These are phyloP conservation scores for Monoplex corrugatus DNA, from an alignment of 2,888 invertebrate species.

Conservation along the genomic window DNA sequence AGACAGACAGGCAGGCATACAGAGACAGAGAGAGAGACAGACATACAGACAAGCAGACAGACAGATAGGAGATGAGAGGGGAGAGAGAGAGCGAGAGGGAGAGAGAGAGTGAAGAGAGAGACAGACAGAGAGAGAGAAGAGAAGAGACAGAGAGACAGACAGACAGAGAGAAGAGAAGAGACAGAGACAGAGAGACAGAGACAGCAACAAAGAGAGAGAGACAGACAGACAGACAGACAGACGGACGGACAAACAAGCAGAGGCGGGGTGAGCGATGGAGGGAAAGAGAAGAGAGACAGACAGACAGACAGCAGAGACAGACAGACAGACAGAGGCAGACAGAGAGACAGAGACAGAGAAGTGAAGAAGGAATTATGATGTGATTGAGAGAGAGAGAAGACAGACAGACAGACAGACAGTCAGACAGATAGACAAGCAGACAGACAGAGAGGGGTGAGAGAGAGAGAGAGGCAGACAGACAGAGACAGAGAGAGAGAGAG, in stretches of 20 bases:
- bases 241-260: not conserved
- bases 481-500: not conserved
- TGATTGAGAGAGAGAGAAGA: not conserved
- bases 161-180: conserved; percentile 15
- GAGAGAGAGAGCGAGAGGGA: not conserved
- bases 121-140: conserved; percentile 16
- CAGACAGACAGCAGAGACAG: not conserved
- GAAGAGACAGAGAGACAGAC: too few species aligned
- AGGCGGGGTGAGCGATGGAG: not conserved
- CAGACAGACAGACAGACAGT: not conserved
- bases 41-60: not conserved
- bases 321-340: not conserved
- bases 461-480: not conserved
- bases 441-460: too few species aligned
- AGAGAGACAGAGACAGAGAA: too few species aligned
- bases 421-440: too few species aligned
- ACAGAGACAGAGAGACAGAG: conserved; percentile 2
- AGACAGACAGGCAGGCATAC: not conserved
- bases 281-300: not conserved
- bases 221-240: not conserved
- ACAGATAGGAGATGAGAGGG: not conserved
- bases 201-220: too few species aligned
- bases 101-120: conserved; percentile 31
- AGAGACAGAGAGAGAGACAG: not conserved
- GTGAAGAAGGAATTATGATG: too few species aligned